phyloP scores from a whole-genome alignment of 2,797 vertebrate genomes.

The Enteromius fasciolatus region DNA sequence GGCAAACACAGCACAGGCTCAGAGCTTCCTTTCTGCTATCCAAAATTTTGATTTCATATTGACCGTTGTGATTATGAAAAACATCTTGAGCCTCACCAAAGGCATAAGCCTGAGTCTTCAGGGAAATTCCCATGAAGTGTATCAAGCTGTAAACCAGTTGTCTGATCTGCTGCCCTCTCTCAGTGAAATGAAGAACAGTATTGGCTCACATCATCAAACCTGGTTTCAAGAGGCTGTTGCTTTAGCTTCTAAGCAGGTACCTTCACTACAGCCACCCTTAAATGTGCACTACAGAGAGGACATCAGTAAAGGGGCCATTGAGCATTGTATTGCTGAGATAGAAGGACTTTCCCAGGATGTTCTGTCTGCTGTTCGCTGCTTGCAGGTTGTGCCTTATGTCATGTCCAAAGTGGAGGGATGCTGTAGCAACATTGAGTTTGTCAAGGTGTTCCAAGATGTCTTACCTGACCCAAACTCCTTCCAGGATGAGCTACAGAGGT shows the following conservation, averaged over 20 bases:
- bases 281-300: constrained; percentile 78
- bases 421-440: constrained; percentile 72
- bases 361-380: constrained; percentile 76
- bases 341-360: constrained; percentile 76
- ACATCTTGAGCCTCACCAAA: constrained; percentile 71
- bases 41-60: constrained; percentile 81
- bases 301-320: constrained; percentile 70
- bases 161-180: constrained; percentile 71
- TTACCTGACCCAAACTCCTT: constrained; percentile 77
- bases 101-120: constrained; percentile 76
- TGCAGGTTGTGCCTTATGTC: constrained; percentile 86
- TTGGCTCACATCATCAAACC: constrained; percentile 73
- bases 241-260: constrained; percentile 71
- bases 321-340: constrained; percentile 75
- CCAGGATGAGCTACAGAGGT: constrained; percentile 74
- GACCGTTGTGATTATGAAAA: constrained; percentile 76
- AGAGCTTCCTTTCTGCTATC: constrained; percentile 66
- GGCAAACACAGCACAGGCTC: constrained; percentile 67
- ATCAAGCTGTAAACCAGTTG: constrained; percentile 72
- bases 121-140: constrained; percentile 78
- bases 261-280: constrained; percentile 74
- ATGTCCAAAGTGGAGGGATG: constrained; percentile 80
- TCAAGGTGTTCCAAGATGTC: constrained; percentile 77
- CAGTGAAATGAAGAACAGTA: constrained; percentile 65
- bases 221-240: constrained; percentile 79